Evolutionary conservation across 2,113 vertebrate genomes (phyloP).

Genomic region (Trinectes maculatus): DNA sequence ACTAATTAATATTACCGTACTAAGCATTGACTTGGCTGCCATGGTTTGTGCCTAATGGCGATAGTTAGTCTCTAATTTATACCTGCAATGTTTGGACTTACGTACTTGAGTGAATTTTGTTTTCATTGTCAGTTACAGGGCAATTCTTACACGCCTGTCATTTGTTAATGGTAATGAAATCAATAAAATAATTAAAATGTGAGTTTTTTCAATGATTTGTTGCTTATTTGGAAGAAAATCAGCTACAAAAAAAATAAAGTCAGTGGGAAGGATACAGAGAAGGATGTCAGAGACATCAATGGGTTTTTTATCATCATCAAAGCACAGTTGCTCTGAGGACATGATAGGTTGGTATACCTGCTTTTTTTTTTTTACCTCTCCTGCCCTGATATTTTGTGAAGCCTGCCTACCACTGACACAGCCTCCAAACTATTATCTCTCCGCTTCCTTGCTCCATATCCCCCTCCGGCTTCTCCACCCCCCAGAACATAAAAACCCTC

Average conservation of each 20-base stretch:
- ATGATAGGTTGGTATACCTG: constrained; percentile 79
- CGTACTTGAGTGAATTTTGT: too few relatives aligned
- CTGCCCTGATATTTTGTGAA: constrained; percentile 79
- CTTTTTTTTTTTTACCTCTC: constrained; percentile 75
- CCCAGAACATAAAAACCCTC: constrained; percentile 70
- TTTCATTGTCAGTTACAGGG: too few relatives aligned
- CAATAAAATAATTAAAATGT: background rate
- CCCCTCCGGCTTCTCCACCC: constrained; percentile 26
- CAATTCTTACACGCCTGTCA: too few relatives aligned
- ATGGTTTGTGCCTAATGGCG: too few relatives aligned
- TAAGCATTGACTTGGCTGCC: too few relatives aligned
- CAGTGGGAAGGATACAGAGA: constrained; percentile 36
- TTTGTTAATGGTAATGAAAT: background rate
- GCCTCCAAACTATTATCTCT: constrained; percentile 74
- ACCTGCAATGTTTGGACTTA: too few relatives aligned
- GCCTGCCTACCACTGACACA: constrained; percentile 74
- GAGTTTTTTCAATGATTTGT: background rate
- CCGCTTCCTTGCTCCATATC: constrained; percentile 57
- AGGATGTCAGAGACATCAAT: constrained; percentile 73
- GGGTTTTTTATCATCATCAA: constrained; percentile 79
- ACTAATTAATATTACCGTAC: too few relatives aligned
- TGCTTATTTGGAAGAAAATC: background rate
- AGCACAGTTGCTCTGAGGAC: constrained; percentile 75
- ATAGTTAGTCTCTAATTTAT: too few relatives aligned
- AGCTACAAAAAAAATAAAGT: background rate